Conservation (phyloP, 2,888 invertebrate species). For the Dichetophora obliterata region DNA sequence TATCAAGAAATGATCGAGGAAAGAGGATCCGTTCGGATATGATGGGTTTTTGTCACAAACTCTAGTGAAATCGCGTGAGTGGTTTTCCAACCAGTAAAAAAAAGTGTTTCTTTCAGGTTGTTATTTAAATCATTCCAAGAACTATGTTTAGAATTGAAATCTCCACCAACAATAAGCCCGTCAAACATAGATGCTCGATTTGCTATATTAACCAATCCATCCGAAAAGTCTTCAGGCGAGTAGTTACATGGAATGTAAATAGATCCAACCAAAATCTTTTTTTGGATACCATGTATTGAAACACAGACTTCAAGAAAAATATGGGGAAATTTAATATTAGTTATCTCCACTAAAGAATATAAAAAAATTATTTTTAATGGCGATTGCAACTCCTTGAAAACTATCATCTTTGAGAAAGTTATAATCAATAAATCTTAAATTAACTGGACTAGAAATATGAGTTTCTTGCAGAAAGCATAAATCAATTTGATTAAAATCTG, state of each 20-base stretch:
- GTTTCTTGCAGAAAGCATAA: too few species aligned
- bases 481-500: too few species aligned
- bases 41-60: conserved; percentile 2
- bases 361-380: too few species aligned
- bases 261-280: not conserved
- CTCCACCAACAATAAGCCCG: not conserved
- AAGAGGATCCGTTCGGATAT: not conserved
- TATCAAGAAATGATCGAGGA: conserved; percentile 1
- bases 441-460: too few species aligned
- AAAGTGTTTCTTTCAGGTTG: not conserved
- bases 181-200: not conserved
- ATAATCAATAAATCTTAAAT: too few species aligned
- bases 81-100: not conserved
- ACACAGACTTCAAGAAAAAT: too few species aligned
- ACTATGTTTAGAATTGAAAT: not conserved
- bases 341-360: too few species aligned
- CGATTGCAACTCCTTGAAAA: too few species aligned
- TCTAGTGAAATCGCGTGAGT: not conserved
- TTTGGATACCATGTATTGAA: not conserved
- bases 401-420: too few species aligned
- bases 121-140: too few species aligned
- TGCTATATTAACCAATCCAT: not conserved
- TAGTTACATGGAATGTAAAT: not conserved
- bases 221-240: not conserved
- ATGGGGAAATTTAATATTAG: too few species aligned